phyloP scores from a whole-genome alignment of 1,140 invertebrate species.

The Drosophila lini region DNA sequence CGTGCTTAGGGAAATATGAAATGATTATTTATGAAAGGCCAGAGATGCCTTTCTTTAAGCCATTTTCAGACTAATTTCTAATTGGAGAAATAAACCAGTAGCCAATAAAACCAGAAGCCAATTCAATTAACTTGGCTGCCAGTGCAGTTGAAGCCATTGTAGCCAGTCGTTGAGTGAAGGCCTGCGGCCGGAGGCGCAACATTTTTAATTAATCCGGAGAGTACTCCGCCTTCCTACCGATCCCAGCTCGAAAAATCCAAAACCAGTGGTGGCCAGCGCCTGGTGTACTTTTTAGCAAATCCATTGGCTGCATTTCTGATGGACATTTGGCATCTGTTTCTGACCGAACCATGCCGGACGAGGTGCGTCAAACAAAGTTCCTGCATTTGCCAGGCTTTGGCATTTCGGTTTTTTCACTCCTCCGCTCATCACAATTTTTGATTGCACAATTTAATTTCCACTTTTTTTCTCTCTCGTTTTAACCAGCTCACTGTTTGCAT shows the following conservation, averaged over 20 bases:
- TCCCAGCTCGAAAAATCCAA: conserved; percentile 3
- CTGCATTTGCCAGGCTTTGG: conserved; percentile 62
- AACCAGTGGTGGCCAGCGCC: conserved; percentile 28
- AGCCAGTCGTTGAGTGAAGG: conserved; percentile 55
- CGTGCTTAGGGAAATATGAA: conserved; percentile 66
- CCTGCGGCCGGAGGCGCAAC: conserved; percentile 41
- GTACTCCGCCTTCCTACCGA: neutral
- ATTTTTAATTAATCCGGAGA: conserved; percentile 71
- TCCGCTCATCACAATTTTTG: conserved; percentile 41
- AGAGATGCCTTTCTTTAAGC: conserved; percentile 1
- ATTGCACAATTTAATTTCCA: conserved; percentile 72
- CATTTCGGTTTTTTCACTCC: conserved; percentile 35
- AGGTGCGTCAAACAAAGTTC: conserved; percentile 29
- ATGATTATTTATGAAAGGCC: conserved; percentile 56
- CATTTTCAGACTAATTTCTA: neutral
- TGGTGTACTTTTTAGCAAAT: conserved; percentile 54
- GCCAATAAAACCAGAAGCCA: conserved; percentile 20
- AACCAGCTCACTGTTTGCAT: conserved; percentile 36
- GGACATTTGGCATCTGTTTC: conserved; percentile 73
- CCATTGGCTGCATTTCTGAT: conserved; percentile 75
- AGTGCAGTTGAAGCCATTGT: conserved; percentile 38
- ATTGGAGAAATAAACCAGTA: conserved; percentile 13
- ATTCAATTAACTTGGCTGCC: conserved; percentile 73
- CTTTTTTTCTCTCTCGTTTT: conserved; percentile 15
- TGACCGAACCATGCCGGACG: conserved; percentile 41